A percentile compares a stretch with the other conserved stretches of the same genome.
These are phyloP conservation scores for Montipora capricornis DNA, from an alignment of 64 coral and sea anemone species.

Conservation along the genomic window DNA sequence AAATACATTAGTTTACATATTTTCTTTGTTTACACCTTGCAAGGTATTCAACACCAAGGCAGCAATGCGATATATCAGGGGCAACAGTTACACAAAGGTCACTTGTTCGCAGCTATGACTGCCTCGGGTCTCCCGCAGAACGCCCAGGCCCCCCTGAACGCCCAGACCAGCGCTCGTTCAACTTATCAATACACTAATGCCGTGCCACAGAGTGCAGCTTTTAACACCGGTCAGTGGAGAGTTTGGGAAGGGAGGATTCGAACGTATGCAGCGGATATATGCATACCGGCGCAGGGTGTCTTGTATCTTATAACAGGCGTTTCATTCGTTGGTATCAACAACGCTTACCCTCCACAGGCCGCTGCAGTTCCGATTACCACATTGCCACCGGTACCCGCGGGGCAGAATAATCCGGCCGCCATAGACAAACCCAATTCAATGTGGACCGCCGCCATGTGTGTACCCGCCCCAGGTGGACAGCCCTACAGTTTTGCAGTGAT, in stretches of 20 bases:
- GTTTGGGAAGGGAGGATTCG: neutral
- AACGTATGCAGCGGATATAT: neutral
- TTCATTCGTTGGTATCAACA: neutral
- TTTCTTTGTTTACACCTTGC: neutral
- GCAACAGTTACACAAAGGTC: neutral
- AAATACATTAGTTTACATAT: neutral
- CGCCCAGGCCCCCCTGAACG: neutral
- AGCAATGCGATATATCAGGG: neutral
- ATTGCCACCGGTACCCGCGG: neutral
- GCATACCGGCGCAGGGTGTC: neutral
- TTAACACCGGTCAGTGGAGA: neutral
- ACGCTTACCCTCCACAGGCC: neutral
- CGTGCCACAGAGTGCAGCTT: neutral
- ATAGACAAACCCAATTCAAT: neutral
- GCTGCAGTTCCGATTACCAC: neutral
- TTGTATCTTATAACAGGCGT: neutral
- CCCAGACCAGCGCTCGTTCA: neutral
- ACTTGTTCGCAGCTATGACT: neutral
- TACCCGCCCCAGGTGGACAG: neutral
- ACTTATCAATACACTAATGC: neutral
- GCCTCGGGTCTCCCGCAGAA: neutral
- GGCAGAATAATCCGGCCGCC: neutral
- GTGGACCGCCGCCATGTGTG: neutral
- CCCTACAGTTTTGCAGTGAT: neutral
- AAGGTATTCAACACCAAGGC: neutral